Evolutionary conservation across 2,113 vertebrate genomes (phyloP), one percentile per base, ranked within the genome.

Genomic region (Cyanoramphus novaezelandiae): DNA sequence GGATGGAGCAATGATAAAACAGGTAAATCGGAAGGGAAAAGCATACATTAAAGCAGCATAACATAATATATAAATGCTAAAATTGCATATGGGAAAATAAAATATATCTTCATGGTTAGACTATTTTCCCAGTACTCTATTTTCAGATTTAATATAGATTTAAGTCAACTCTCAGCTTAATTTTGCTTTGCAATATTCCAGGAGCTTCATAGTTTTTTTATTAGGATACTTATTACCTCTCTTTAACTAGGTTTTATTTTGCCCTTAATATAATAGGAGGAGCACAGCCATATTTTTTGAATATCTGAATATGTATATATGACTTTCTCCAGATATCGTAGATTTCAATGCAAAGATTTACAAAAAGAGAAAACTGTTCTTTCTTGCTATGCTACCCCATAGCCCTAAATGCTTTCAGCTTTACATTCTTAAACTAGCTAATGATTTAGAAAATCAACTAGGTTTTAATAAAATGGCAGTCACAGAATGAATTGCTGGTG

Each of bases 361-460:
- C 27, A 69, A 53, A 81, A 53, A 49, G 46, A 83, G 33, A 94
- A 71, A 88, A 72, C 43, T 64, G 53, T 78, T 93, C 53, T 53
- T 72, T 80, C 77, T 70, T 76, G 52, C 75, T 86, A 18, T 72
- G 76, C 52, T 88, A 72, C 67, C 52, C 57, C 39, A 49, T 70
- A 68, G 81, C 70, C 90, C 67, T 93, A 95, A 95, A 96, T 84
- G 20, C 94, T 71, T 91, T 91, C 92, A 95, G 64, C 89, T 97
- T 95, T 95, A 78, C 87, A 89, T 65, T 89, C 76, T 92, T 95
- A 91, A 96, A 96, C 78, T 95, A 97, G 78, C 62, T 94, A 95
- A 88, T 87, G 81, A 95, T 97, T 97, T 96, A 93, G 74, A 97
- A 97, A 98, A 97, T 97, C 92, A 95, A 76, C 90, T 96, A 63